Conservation (phyloP, 2,888 invertebrate species). For the Diogma glabrata region DNA sequence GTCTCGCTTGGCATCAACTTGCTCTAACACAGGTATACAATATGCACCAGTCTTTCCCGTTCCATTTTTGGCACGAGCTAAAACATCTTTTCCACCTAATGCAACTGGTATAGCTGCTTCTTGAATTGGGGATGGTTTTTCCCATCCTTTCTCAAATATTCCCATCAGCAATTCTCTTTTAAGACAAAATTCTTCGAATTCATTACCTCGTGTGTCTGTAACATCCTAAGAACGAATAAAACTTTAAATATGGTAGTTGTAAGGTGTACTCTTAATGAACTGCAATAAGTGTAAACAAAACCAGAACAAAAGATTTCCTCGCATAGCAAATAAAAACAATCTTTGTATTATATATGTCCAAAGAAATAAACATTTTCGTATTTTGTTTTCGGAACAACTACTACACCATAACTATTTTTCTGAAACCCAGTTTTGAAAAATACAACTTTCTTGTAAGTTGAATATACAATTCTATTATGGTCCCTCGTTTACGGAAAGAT, state of each 20-base stretch:
- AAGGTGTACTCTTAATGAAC: constrained; percentile 3
- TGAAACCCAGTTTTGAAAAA: no score
- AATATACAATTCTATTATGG: no score
- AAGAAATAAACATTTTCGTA: no score
- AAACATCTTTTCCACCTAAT: constrained; percentile 91
- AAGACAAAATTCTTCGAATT: constrained; percentile 98
- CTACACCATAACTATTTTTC: no score
- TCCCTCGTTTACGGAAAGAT: no score
- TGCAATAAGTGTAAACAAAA: no score
- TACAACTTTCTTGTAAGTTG: no score
- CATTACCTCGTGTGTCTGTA: constrained; percentile 96
- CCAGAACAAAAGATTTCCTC: no score
- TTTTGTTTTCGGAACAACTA: no score
- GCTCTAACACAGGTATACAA: constrained; percentile 95
- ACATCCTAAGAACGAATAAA: constrained; percentile 64
- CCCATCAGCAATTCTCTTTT: constrained; percentile 97
- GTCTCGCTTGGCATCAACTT: constrained; percentile 81
- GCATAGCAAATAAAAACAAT: no score
- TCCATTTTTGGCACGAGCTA: constrained; percentile 98
- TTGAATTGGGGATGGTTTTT: constrained; percentile 98
- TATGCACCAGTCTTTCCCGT: constrained; percentile 99
- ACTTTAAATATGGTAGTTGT: constrained; percentile 10
- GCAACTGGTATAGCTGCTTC: constrained; percentile 99
- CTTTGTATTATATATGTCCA: no score
- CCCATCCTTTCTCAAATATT: constrained; percentile 99